Base-by-base conservation (phyloP, 2,888 invertebrate species). In the Brachylomia viminalis region DNA sequence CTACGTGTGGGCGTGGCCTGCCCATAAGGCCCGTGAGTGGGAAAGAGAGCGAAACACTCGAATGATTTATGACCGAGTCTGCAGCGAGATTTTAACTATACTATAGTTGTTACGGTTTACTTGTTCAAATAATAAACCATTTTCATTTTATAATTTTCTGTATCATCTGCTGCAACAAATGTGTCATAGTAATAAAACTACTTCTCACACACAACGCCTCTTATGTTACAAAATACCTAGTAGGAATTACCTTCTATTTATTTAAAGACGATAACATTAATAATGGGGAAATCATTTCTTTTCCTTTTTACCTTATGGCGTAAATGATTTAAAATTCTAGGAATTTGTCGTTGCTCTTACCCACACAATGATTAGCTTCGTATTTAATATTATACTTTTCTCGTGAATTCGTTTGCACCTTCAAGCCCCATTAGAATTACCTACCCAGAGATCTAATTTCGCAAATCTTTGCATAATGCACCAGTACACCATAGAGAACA, bases 131-230 rank as follows among this genome's bases (percentile, higher is more conserved):
- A n/a, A n/a, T n/a, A n/a, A n/a, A n/a, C n/a, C n/a, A n/a, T n/a
- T n/a, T n/a, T n/a, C n/a, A n/a, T n/a, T n/a, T n/a, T n/a, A n/a
- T n/a, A n/a, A n/a, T n/a, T n/a, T n/a, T n/a, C 33, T 52, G 61
- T 30, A 38, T 58, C 75, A 80, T 79, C 64, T 68, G 68, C 64
- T 20, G n/a, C 64, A 54, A 59, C 30, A 49, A 74, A 80, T 80
- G 79, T 80, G 79, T 79, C 73, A 73, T 54, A n/a, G 58, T 15
- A 47, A 64, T 74, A 47, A 80, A 75, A 64, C 58, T 33, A 11
- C 10, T 58, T 64, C 42, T 79, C 68, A 68, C 54, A 54, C 54
- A 54, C 42, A 10, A n/a, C 15, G 17, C 64, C 75, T 33, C 62
- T 56, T 64, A 33, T 58, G 54, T 42, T 15, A n/a, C n/a, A 23